Conservation (phyloP, 2,888 invertebrate genomes). For the Mesopsocus fuscifrons region DNA sequence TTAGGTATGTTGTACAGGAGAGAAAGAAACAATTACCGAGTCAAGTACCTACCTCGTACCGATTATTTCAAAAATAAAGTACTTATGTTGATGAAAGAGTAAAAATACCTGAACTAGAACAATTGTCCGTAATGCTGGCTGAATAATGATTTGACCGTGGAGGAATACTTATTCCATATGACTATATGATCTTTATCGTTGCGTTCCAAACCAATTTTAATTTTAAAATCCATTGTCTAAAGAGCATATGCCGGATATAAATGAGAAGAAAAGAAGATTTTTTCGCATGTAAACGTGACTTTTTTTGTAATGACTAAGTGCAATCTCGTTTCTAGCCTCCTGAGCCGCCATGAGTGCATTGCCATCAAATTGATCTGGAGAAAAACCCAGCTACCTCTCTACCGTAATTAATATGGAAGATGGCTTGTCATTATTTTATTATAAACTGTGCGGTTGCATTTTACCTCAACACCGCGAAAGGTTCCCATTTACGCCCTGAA, state of each 20-base stretch:
- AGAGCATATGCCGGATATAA: slow-evolving; percentile 6
- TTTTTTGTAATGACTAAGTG: slow-evolving; percentile 6
- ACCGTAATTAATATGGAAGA: too few relatives aligned
- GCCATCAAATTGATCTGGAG: not conserved
- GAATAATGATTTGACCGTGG: slow-evolving; percentile 2
- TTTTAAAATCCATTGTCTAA: slow-evolving; percentile 6
- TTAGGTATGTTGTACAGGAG: too few relatives aligned
- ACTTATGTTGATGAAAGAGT: slow-evolving; percentile 1
- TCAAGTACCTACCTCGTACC: too few relatives aligned
- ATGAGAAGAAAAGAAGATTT: slow-evolving; percentile 2
- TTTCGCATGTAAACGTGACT: slow-evolving; percentile 3
- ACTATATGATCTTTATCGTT: slow-evolving; percentile 5
- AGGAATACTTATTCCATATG: slow-evolving; percentile 5
- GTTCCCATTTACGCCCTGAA: too few relatives aligned
- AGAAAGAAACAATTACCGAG: too few relatives aligned
- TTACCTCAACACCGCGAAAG: too few relatives aligned
- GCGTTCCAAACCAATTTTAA: slow-evolving; percentile 3
- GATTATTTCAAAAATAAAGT: too few relatives aligned
- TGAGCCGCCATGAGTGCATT: too few relatives aligned
- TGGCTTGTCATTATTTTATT: too few relatives aligned
- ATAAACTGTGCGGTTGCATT: too few relatives aligned
- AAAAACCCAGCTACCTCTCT: too few relatives aligned
- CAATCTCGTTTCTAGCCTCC: not conserved
- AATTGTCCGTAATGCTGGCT: not conserved
- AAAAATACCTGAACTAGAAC: slow-evolving; percentile 6